These are phyloP conservation scores for Camptogramma bilineatum DNA, from an alignment of 2,888 invertebrate species.

Conservation along the genomic window DNA sequence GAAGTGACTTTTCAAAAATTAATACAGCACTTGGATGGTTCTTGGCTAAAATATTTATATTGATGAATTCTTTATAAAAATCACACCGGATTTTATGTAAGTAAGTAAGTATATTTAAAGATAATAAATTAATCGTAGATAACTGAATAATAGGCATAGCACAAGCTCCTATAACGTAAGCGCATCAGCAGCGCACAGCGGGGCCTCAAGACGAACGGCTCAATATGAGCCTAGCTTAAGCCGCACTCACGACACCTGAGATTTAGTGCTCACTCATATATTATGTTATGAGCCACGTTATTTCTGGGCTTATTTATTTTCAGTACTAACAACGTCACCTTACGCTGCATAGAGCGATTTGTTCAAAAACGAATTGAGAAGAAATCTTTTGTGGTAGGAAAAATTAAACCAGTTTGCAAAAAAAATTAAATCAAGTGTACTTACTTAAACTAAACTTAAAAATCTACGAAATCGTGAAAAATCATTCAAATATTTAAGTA, in stretches of 20 bases:
- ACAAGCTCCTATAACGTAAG: constrained; percentile 5
- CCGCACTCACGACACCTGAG: constrained; percentile 62
- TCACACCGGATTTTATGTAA: too few species aligned
- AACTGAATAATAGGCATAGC: neutral
- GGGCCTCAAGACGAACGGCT: constrained; percentile 67
- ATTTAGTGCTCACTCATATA: constrained; percentile 66
- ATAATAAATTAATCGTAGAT: neutral
- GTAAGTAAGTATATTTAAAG: too few species aligned
- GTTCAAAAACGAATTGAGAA: neutral
- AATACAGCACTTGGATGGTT: too few species aligned
- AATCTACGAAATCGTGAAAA: too few species aligned
- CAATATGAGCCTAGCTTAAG: constrained; percentile 73
- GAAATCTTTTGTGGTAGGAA: neutral
- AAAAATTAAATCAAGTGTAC: too few species aligned
- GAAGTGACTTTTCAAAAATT: too few species aligned
- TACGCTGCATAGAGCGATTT: neutral
- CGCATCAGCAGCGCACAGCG: constrained; percentile 31
- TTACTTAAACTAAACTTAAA: too few species aligned
- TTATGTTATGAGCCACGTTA: constrained; percentile 46
- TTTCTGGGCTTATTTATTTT: constrained; percentile 29
- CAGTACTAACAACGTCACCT: constrained; percentile 6
- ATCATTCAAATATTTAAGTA: too few species aligned
- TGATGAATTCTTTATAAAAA: too few species aligned
- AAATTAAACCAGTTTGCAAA: too few species aligned
- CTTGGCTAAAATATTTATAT: too few species aligned